Evolutionary conservation across 92 coral and sea anemone genomes (phyloP).

Genomic region (Heliopora coerulea): DNA sequence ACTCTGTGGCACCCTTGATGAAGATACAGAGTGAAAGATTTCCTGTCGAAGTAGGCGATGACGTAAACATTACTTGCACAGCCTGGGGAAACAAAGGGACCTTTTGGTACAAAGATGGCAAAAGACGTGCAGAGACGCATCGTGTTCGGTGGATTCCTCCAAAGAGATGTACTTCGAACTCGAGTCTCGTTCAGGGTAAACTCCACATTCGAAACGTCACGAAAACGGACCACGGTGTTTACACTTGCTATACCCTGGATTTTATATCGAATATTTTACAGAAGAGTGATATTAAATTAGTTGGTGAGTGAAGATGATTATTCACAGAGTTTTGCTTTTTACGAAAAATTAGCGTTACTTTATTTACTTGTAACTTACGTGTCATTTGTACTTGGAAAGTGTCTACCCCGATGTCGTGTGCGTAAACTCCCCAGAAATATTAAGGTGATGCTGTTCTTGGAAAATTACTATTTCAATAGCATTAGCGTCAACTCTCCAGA

Average conservation of each 20-base stretch:
- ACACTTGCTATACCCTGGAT: conserved; percentile 16
- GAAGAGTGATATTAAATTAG: conserved; percentile 6
- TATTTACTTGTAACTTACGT: too few relatives aligned
- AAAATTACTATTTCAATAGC: too few relatives aligned
- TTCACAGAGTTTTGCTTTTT: too few relatives aligned
- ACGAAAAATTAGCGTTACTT: too few relatives aligned
- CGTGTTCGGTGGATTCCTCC: conserved; percentile 7
- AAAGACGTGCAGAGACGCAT: conserved; percentile 18
- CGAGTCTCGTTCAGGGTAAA: conserved; percentile 13
- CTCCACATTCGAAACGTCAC: background rate
- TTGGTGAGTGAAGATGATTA: conserved; percentile 5
- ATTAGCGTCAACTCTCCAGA: too few relatives aligned
- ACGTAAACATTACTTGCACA: background rate
- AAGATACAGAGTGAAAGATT: background rate
- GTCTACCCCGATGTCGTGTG: too few relatives aligned
- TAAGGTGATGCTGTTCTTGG: too few relatives aligned
- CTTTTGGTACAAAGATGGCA: conserved; percentile 26
- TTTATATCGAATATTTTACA: conserved; percentile 3
- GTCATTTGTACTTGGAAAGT: too few relatives aligned
- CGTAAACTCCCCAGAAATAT: too few relatives aligned
- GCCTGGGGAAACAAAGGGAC: background rate
- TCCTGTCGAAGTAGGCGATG: conserved; percentile 3
- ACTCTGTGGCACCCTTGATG: background rate
- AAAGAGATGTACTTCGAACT: background rate
- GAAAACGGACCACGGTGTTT: conserved; percentile 3